These are phyloP conservation scores for Bryconaethiops microstoma DNA, from an alignment of 2,797 vertebrate species.

Conservation along the genomic window DNA sequence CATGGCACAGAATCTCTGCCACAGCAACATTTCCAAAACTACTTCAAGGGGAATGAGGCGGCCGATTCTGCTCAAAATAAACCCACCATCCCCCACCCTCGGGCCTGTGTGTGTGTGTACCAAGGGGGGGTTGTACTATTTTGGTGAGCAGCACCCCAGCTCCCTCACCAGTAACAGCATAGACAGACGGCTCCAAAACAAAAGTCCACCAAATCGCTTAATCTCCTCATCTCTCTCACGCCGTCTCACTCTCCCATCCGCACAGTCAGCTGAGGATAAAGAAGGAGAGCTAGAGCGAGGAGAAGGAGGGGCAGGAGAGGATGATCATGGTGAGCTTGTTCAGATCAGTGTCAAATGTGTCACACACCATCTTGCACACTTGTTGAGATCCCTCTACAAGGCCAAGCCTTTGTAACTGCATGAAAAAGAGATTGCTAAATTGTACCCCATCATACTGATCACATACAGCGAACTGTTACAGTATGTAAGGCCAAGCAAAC, in stretches of 20 bases:
- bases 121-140: neutral
- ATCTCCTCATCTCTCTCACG: neutral
- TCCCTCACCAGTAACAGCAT: neutral
- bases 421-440: neutral
- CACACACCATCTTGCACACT: neutral
- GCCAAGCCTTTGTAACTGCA: neutral
- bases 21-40: conserved; percentile 30
- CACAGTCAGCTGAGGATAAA: neutral
- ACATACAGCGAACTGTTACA: neutral
- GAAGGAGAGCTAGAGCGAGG: conserved; percentile 53
- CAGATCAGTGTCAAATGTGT: conserved; percentile 3
- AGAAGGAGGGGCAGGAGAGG: neutral
- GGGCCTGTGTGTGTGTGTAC: neutral
- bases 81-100: conserved; percentile 3
- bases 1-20: conserved; percentile 20
- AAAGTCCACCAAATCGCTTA: neutral
- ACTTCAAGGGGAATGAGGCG: conserved; percentile 3
- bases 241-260: neutral
- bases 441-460: neutral
- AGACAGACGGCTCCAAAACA: conserved; percentile 18
- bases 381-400: neutral
- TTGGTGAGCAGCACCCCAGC: neutral
- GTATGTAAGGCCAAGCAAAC: neutral
- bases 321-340: neutral
- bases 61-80: conserved; percentile 27